These are phyloP conservation scores for Centropus unirufus DNA, from an alignment of 2,113 vertebrate genomes.

Conservation along the genomic window DNA sequence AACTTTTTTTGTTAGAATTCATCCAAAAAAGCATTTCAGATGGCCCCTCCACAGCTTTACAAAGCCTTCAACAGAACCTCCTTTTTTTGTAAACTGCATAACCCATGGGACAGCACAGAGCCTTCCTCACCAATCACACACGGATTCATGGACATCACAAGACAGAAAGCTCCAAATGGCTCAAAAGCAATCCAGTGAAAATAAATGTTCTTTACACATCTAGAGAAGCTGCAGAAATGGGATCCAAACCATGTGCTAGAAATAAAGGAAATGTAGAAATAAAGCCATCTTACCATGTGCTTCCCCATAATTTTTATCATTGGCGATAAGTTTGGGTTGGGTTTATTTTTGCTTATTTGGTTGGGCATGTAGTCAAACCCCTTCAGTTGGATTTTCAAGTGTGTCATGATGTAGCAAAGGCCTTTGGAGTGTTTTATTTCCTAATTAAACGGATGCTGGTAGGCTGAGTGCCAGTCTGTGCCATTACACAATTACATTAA, in stretches of 20 bases:
- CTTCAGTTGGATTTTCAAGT: not conserved
- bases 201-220: not conserved
- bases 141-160: not conserved
- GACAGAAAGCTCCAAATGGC: not conserved
- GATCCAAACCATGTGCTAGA: not conserved
- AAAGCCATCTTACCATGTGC: not conserved
- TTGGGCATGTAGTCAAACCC: not conserved
- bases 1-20: slow-evolving; percentile 21
- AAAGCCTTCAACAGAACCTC: not conserved
- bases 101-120: not conserved
- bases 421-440: slow-evolving; percentile 37
- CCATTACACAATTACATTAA: slow-evolving; percentile 31
- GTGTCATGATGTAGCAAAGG: not conserved
- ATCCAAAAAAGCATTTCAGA: not conserved
- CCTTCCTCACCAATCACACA: not conserved
- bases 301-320: not conserved
- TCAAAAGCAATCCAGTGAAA: not conserved
- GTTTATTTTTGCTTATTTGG: not conserved
- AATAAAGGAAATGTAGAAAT: not conserved
- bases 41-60: not conserved
- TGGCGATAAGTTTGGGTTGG: not conserved
- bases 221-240: not conserved
- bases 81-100: not conserved
- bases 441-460: slow-evolving; percentile 33
- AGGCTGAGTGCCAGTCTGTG: slow-evolving; percentile 38